Evolutionary conservation across 2,888 invertebrate genomes (phyloP), one percentile per base, ranked within the genome.

Genomic region (Acanthosepion esculentum): DNA sequence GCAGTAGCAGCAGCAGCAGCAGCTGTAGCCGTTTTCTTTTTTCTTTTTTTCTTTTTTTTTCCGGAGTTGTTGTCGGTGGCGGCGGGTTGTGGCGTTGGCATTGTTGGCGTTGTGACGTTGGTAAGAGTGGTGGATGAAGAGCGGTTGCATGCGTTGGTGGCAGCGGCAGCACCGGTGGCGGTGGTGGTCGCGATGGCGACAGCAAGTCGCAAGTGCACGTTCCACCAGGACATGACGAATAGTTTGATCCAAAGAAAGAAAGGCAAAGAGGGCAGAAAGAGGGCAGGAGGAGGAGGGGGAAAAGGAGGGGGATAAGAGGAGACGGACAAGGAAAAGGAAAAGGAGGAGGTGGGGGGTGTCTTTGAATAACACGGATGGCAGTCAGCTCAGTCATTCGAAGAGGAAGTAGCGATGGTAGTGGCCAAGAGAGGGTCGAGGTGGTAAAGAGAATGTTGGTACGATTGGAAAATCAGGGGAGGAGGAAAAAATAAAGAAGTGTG

Each of bases 221-320:
- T 78, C 78, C 78, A 78, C 78, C 78, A 78, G n/a, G 78, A 78
- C 78, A 78, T 78, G 78, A 33, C 78, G 78, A 78, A 78, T 78
- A 78, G 78, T n/a, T 78, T 78, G 78, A 78, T 78, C 15, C 78
- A n/a, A 78, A 78, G 78, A 59, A 59, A 59, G 78, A 78, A 78
- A 78, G 78, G n/a, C 6, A 78, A 15, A 78, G 12, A 78, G 4
- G 41, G 78, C 20, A 78, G n/a, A 78, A n/a, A 33, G n/a, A 78
- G 10, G 78, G n/a, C 12, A 23, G 78, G 18, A 78, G 8, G 12
- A 33, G n/a, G 12, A 18, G 23, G n/a, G 12, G n/a, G n/a, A n/a
- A 4, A 2, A n/a, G 78, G 18, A n/a, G 12, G n/a, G n/a, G 18
- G 12, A 18, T n/a, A 2, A 33, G 78, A 78, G 2, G 78, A 15